These are phyloP conservation scores for Cinclus cinclus DNA, from an alignment of 2,113 vertebrate genomes.

Conservation along the genomic window DNA sequence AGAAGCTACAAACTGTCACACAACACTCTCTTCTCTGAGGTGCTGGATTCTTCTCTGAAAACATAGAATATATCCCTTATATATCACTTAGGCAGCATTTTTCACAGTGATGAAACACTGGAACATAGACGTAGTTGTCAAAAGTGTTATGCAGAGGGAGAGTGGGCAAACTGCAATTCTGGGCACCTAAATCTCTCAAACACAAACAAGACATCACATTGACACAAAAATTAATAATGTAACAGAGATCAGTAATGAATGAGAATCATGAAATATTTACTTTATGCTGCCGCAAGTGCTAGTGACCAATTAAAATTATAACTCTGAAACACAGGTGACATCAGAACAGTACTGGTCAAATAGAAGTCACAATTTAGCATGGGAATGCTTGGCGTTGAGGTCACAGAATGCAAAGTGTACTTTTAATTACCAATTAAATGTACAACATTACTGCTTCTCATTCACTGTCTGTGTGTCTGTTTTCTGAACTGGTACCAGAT, in stretches of 20 bases:
- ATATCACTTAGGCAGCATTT: not conserved
- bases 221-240: not conserved
- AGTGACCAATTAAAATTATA: not conserved
- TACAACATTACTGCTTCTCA: not conserved
- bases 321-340: not conserved
- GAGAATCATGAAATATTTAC: not conserved
- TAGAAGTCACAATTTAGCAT: not conserved
- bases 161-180: not conserved
- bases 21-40: not conserved
- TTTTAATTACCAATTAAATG: constrained; percentile 1
- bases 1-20: not conserved
- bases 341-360: not conserved
- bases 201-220: not conserved
- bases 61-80: not conserved
- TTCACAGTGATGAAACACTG: not conserved
- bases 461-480: not conserved
- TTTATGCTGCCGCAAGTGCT: not conserved
- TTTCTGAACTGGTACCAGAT: not conserved
- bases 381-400: not conserved
- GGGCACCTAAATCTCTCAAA: not conserved
- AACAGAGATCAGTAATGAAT: not conserved
- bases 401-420: not conserved
- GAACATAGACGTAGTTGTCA: fast-evolving
- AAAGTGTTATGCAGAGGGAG: not conserved
- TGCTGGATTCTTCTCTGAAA: not conserved